Conservation (phyloP, 2,888 invertebrate species). For the Archips crataeganus region DNA sequence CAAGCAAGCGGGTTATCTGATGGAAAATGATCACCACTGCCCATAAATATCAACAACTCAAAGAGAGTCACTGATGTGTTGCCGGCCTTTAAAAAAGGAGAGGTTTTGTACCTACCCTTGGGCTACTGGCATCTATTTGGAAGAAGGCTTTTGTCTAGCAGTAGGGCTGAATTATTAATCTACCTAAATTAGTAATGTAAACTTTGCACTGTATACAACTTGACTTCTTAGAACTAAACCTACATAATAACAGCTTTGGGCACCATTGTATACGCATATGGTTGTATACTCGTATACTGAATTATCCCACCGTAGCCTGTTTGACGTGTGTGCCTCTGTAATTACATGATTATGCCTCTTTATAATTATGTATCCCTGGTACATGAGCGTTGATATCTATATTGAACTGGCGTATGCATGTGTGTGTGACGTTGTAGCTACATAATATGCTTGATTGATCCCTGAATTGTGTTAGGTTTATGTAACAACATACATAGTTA, state of each 20-base stretch:
- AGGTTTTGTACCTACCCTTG: not conserved
- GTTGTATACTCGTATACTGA: constrained; percentile 44
- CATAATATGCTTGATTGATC: constrained; percentile 6
- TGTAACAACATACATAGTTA: not conserved
- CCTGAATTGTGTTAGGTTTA: not conserved
- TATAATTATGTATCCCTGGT: constrained; percentile 40
- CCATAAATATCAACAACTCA: too few species aligned
- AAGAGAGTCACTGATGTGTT: too few species aligned
- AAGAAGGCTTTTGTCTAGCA: not conserved
- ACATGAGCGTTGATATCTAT: constrained; percentile 19
- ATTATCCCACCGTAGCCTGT: constrained; percentile 35
- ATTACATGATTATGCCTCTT: constrained; percentile 45
- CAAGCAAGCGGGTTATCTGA: too few species aligned
- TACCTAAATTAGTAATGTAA: not conserved
- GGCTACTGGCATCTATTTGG: not conserved
- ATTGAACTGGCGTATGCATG: not conserved
- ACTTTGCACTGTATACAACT: constrained; percentile 11
- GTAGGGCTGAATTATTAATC: not conserved
- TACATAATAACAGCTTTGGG: not conserved
- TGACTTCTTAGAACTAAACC: not conserved
- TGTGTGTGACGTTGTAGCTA: not conserved
- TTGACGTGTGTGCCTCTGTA: constrained; percentile 42
- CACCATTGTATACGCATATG: constrained; percentile 28
- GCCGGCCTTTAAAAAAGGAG: too few species aligned
- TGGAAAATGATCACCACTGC: too few species aligned